A percentile compares a stretch with the other conserved stretches of the same genome.
phyloP scores from a whole-genome alignment of 2,797 vertebrate species.

The Cossypha dichroa region DNA sequence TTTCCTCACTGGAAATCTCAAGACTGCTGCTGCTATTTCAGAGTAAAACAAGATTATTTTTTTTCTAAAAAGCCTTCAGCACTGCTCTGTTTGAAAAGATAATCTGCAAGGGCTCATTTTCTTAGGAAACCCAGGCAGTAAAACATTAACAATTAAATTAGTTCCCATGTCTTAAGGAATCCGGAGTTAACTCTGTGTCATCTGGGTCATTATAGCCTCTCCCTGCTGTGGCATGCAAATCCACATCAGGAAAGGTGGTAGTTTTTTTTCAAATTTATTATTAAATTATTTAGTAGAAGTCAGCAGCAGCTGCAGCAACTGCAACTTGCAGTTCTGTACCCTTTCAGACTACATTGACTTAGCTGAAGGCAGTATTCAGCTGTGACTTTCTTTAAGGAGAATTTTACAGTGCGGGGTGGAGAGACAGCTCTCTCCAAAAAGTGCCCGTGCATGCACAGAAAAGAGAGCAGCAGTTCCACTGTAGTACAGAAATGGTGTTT shows the following conservation, averaged over 20 bases:
- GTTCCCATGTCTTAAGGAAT: neutral
- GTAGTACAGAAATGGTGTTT: neutral
- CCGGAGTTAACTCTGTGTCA: neutral
- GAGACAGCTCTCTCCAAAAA: neutral
- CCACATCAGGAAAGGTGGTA: neutral
- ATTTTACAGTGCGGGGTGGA: neutral
- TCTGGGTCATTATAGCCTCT: neutral
- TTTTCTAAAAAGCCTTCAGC: neutral
- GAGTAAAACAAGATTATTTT: neutral
- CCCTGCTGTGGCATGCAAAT: neutral
- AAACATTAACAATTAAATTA: conserved; percentile 18
- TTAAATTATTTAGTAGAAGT: neutral
- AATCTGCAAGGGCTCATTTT: conserved; percentile 12
- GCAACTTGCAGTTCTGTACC: neutral
- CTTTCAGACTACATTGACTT: neutral
- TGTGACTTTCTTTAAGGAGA: neutral
- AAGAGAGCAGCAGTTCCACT: neutral
- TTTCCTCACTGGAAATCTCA: conserved; percentile 13
- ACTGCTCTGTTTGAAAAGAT: neutral
- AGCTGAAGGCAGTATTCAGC: neutral
- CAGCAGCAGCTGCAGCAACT: neutral
- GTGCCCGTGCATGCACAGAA: neutral
- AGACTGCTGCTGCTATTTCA: neutral
- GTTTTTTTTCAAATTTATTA: neutral
- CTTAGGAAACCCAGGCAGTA: neutral